Conservation (phyloP, 2,888 invertebrate genomes). For the Drosophila fungiperda region DNA sequence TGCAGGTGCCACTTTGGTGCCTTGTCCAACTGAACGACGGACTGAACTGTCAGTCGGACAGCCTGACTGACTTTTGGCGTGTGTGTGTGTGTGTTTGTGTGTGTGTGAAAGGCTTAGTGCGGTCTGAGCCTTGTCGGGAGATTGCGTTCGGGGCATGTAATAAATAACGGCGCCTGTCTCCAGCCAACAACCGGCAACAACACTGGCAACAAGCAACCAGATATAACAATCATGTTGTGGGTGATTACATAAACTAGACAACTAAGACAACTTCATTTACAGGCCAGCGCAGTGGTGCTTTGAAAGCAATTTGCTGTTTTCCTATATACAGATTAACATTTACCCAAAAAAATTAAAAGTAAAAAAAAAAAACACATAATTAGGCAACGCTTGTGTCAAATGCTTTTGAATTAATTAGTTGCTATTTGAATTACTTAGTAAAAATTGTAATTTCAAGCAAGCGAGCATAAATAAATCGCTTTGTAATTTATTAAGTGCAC, state of each 20-base stretch:
- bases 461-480: constrained; percentile 52
- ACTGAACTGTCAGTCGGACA: constrained; percentile 14
- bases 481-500: constrained; percentile 71
- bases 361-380: constrained; percentile 27
- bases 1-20: constrained; percentile 58
- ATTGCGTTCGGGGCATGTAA: constrained; percentile 53
- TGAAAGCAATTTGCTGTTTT: constrained; percentile 75
- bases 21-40: constrained; percentile 43
- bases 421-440: constrained; percentile 17
- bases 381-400: constrained; percentile 43
- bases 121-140: constrained; percentile 16
- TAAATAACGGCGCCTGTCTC: constrained; percentile 52
- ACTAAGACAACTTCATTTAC: constrained; percentile 72
- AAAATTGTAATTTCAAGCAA: constrained; percentile 22
- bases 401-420: constrained; percentile 30
- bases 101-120: constrained; percentile 50
- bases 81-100: not conserved
- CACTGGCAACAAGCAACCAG: constrained; percentile 25
- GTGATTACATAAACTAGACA: constrained; percentile 76
- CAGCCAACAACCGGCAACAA: constrained; percentile 16
- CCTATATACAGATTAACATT: constrained; percentile 22
- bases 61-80: constrained; percentile 22
- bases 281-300: constrained; percentile 41
- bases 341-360: not conserved
- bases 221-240: constrained; percentile 78